These are phyloP conservation scores for Brachymystax lenok DNA, from an alignment of 2,797 vertebrate species.

Conservation along the genomic window DNA sequence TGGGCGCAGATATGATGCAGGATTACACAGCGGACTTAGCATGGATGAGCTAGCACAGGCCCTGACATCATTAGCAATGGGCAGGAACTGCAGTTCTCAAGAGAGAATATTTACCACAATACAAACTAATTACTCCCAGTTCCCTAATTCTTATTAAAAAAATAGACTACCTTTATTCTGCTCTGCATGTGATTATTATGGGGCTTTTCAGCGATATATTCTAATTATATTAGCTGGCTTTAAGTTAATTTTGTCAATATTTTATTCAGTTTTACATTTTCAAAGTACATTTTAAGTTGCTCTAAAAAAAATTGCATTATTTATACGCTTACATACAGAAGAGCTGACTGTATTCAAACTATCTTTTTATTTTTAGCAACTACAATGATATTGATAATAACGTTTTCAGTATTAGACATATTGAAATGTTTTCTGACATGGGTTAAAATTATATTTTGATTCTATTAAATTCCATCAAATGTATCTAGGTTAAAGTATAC, in stretches of 20 bases:
- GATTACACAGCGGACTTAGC: slow-evolving; percentile 28
- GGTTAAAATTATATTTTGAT: slow-evolving; percentile 25
- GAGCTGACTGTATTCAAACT: background rate
- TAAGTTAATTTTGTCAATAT: slow-evolving; percentile 54
- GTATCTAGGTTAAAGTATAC: slow-evolving; percentile 10
- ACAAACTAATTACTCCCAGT: slow-evolving; percentile 66
- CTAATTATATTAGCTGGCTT: slow-evolving; percentile 9
- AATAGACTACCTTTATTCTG: slow-evolving; percentile 67
- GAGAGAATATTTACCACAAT: slow-evolving; percentile 49
- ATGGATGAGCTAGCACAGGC: slow-evolving; percentile 37
- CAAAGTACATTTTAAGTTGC: slow-evolving; percentile 27
- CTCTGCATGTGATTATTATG: slow-evolving; percentile 87
- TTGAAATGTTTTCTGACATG: background rate
- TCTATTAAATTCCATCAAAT: too few species aligned
- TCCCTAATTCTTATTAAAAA: slow-evolving; percentile 74
- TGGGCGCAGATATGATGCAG: slow-evolving; percentile 80
- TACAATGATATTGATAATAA: slow-evolving; percentile 2
- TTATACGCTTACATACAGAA: slow-evolving; percentile 40
- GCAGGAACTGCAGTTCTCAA: slow-evolving; percentile 57
- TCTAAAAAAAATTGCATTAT: slow-evolving; percentile 15
- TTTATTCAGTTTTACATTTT: slow-evolving; percentile 61
- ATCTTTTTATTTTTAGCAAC: too few species aligned
- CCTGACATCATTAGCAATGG: slow-evolving; percentile 31
- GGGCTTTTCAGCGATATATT: slow-evolving; percentile 27
- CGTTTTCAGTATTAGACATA: slow-evolving; percentile 25